A percentile compares a stretch with the other conserved stretches of the same genome.
phyloP scores from a whole-genome alignment of 92 coral and sea anemone genomes.

The Heteractis magnifica region DNA sequence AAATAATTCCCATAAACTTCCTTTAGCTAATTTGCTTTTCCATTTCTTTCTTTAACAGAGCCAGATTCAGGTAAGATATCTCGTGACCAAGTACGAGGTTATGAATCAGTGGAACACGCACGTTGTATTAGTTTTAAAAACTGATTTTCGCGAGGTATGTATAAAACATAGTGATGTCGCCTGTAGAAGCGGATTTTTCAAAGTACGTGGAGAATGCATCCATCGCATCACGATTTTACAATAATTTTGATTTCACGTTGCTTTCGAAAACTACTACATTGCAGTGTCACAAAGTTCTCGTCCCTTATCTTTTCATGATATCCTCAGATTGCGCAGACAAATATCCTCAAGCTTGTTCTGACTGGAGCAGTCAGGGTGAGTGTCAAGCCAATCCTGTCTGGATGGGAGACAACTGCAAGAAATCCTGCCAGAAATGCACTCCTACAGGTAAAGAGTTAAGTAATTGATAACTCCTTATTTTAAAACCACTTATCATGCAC shows the following conservation, averaged over 20 bases:
- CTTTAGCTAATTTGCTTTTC: background rate
- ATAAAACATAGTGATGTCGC: too few relatives aligned
- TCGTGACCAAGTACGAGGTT: too few relatives aligned
- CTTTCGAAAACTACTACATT: too few relatives aligned
- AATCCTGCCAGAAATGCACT: slow-evolving; percentile 63
- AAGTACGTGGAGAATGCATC: too few relatives aligned
- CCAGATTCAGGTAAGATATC: slow-evolving; percentile 25
- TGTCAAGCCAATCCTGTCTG: slow-evolving; percentile 64
- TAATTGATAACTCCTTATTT: background rate
- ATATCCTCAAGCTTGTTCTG: slow-evolving; percentile 74
- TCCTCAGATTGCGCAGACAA: slow-evolving; percentile 65
- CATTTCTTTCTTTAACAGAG: slow-evolving; percentile 6
- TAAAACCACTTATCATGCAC: background rate
- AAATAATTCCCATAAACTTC: background rate
- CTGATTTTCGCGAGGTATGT: too few relatives aligned
- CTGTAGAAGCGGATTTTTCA: too few relatives aligned
- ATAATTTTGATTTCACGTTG: too few relatives aligned
- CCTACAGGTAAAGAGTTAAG: slow-evolving; percentile 31
- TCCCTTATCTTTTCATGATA: background rate
- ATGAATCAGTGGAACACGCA: too few relatives aligned
- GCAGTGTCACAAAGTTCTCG: too few relatives aligned
- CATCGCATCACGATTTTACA: too few relatives aligned
- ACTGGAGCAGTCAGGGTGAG: slow-evolving; percentile 61
- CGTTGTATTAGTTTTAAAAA: too few relatives aligned
- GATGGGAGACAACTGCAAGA: slow-evolving; percentile 69